Evolutionary conservation across 2,113 vertebrate genomes (phyloP), one percentile per base, ranked within the genome.

Genomic region (Cryptomyrus ogoouensis): DNA sequence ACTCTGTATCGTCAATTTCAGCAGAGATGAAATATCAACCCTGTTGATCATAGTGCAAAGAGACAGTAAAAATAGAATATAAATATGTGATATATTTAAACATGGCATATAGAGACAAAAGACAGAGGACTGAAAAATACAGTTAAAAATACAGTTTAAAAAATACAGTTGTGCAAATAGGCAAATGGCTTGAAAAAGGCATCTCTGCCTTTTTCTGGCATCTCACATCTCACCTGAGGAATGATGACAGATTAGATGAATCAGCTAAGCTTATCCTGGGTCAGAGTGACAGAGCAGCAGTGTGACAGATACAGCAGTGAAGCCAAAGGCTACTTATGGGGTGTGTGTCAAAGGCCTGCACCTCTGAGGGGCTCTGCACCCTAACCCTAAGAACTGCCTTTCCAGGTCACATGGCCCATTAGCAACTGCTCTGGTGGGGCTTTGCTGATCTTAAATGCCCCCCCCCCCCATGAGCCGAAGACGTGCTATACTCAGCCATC

Each of bases 311-410:
- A 83, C 50, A 88, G 52, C 50, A 89, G 70, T 89, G 89, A 83
- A 90, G 50, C 56, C 66, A 49, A 58, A 42, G 83, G 53, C 62
- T 90, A 42, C 70, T 87, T 83, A 86, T 84, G 53, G 84, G 88
- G 90, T 89, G 88, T 58, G 42, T 90, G 42, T 47, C 84, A 84
- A 77, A 91, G 87, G 52, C 46, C 90, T 83, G 31, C 88, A 90
- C 88, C 86, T 80, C 90, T 88, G 77, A 91, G 70, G 53, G 70
- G 83, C 88, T 77, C 74, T 70, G 83, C 50, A 90, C 70, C 56
- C 86, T 62, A 83, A 83, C 88, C 74, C 44, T 70, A 95, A 94
- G 95, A 94, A 92, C 94, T 94, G 94, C 94, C 94, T 95, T 95
- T 92, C 94, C 93, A 93, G 66, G 66, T 39, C 47, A 58, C 70